Percentiles rank a stretch among this genome's conserved stretches.
These are phyloP conservation scores for Botia almorhae DNA, from an alignment of 2,797 vertebrate species.

Conservation along the genomic window DNA sequence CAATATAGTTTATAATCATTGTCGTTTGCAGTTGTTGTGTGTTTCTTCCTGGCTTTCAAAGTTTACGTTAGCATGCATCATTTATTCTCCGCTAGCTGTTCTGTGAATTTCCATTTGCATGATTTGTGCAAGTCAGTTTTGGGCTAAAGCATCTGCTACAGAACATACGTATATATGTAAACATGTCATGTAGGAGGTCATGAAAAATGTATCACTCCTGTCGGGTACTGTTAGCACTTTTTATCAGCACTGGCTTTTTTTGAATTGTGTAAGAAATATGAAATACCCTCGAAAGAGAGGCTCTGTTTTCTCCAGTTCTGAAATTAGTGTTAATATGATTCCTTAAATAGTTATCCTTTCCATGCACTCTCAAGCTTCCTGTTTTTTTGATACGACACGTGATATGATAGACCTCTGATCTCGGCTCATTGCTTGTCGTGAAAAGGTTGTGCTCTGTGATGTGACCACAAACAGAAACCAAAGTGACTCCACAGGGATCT, in stretches of 20 bases:
- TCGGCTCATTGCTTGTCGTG: background rate
- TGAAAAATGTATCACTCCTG: constrained; percentile 45
- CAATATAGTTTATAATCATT: too few species aligned
- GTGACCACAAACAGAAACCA: constrained; percentile 17
- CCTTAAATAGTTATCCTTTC: constrained; percentile 15
- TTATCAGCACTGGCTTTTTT: constrained; percentile 9
- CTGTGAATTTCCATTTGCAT: constrained; percentile 18
- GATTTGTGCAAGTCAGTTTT: constrained; percentile 19
- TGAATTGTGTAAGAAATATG: constrained; percentile 11
- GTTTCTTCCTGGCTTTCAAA: background rate
- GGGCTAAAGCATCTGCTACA: constrained; percentile 4
- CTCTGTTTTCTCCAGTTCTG: constrained; percentile 8
- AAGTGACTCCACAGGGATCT: constrained; percentile 19
- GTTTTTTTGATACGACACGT: background rate
- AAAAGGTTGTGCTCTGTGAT: constrained; percentile 19
- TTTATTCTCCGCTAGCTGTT: background rate
- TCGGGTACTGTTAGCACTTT: constrained; percentile 16
- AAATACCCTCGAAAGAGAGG: constrained; percentile 8
- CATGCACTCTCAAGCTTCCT: background rate
- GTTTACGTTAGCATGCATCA: background rate
- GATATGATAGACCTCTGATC: constrained; percentile 29
- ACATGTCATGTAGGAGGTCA: constrained; percentile 37
- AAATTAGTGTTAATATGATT: constrained; percentile 1
- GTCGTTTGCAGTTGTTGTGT: too few species aligned
- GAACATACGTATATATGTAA: constrained; percentile 29